Evolutionary conservation across 2,113 vertebrate species (phyloP).

Genomic region (Odobenus rosmarus): DNA sequence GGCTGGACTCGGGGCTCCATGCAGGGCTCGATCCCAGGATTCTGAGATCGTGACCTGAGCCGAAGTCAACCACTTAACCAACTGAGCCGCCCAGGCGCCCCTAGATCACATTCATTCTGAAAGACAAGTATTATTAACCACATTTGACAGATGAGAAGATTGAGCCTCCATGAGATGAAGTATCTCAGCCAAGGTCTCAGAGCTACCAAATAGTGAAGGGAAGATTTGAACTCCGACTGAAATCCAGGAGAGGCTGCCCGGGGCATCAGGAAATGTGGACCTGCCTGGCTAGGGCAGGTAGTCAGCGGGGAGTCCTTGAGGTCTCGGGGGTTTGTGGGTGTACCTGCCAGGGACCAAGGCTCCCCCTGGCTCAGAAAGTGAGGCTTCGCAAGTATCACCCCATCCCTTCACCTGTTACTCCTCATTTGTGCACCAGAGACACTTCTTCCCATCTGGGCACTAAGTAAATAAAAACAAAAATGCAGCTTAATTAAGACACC

Average conservation of each 20-base stretch:
- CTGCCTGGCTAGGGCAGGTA: too few species aligned
- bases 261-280: rapidly evolving
- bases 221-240: neutral
- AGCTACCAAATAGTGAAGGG: neutral
- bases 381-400: neutral
- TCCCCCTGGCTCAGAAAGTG: neutral
- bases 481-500: neutral
- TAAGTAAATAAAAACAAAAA: constrained; percentile 57
- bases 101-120: neutral
- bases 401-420: neutral
- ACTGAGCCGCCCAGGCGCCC: neutral
- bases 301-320: neutral
- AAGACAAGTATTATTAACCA: neutral
- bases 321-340: neutral
- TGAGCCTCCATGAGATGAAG: neutral
- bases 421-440: neutral
- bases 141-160: neutral
- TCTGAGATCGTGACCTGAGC: neutral
- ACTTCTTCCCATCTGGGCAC: neutral
- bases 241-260: neutral
- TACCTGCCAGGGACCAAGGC: too few species aligned
- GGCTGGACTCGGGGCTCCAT: neutral
- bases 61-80: neutral
- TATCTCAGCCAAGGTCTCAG: neutral
- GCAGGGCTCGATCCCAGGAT: neutral